Evolutionary conservation across 2,113 vertebrate genomes (phyloP).

Genomic region (Furnarius figulus): DNA sequence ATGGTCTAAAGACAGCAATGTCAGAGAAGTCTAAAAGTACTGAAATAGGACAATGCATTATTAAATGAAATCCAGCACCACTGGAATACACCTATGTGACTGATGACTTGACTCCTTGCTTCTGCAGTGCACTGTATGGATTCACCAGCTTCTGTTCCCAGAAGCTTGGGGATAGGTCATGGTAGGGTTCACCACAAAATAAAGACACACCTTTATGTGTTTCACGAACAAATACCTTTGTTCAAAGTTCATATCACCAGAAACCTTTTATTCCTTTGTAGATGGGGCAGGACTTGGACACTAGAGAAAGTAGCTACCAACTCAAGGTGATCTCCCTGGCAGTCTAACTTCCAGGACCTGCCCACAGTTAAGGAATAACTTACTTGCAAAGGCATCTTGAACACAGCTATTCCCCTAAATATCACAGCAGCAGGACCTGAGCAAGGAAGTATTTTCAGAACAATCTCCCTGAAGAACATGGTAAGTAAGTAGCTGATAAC

Average conservation of each 20-base stretch:
- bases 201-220: background rate
- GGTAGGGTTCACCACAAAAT: background rate
- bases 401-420: background rate
- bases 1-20: background rate
- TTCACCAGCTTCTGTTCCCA: background rate
- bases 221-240: background rate
- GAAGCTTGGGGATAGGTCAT: background rate
- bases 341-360: background rate
- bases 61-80: background rate
- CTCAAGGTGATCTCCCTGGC: background rate
- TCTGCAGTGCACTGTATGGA: background rate
- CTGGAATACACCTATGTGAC: accelerated
- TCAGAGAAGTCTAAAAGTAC: background rate
- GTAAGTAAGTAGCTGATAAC: background rate
- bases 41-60: background rate
- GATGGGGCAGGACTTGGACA: background rate
- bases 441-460: background rate
- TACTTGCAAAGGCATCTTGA: background rate
- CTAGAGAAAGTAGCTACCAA: background rate
- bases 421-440: background rate
- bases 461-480: background rate
- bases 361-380: background rate
- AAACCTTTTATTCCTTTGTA: background rate
- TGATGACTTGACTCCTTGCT: background rate
- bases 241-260: background rate